Evolutionary conservation across 2,888 invertebrate species (phyloP).

Genomic region (Drosophila suboccidentalis): DNA sequence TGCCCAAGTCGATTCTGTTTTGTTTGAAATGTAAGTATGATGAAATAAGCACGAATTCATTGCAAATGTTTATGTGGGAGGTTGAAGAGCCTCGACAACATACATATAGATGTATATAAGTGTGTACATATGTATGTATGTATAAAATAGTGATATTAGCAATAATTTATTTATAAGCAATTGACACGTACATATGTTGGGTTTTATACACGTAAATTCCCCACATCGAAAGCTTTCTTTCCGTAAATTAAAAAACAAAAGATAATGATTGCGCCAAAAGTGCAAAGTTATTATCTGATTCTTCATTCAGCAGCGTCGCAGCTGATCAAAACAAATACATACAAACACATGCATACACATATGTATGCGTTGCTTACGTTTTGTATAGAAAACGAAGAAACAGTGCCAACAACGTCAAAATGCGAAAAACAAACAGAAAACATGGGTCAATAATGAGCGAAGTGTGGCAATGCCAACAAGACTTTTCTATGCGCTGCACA

Average conservation of each 20-base stretch:
- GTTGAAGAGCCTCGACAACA: background rate
- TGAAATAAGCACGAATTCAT: slow-evolving; percentile 30
- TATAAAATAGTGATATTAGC: background rate
- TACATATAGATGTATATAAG: background rate
- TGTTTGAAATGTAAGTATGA: slow-evolving; percentile 52
- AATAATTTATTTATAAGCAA: slow-evolving; percentile 11
- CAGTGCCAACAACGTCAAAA: slow-evolving; percentile 54
- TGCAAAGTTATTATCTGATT: slow-evolving; percentile 33
- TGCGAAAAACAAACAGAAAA: slow-evolving; percentile 62
- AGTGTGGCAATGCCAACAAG: background rate
- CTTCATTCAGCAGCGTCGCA: slow-evolving; percentile 37
- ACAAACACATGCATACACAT: slow-evolving; percentile 6
- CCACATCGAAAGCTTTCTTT: slow-evolving; percentile 34
- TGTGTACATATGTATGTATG: background rate
- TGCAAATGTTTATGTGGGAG: background rate
- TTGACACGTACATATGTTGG: slow-evolving; percentile 38
- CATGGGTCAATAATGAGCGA: slow-evolving; percentile 41
- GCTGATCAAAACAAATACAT: slow-evolving; percentile 58
- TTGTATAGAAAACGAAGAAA: slow-evolving; percentile 70
- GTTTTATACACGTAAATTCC: slow-evolving; percentile 11
- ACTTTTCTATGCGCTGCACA: slow-evolving; percentile 33
- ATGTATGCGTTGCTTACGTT: slow-evolving; percentile 9
- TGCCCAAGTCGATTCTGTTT: slow-evolving; percentile 2
- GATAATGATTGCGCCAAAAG: slow-evolving; percentile 32
- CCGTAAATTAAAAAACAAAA: slow-evolving; percentile 4